Conservation (phyloP, 2,113 vertebrate genomes). For the Tiliqua scincoides region DNA sequence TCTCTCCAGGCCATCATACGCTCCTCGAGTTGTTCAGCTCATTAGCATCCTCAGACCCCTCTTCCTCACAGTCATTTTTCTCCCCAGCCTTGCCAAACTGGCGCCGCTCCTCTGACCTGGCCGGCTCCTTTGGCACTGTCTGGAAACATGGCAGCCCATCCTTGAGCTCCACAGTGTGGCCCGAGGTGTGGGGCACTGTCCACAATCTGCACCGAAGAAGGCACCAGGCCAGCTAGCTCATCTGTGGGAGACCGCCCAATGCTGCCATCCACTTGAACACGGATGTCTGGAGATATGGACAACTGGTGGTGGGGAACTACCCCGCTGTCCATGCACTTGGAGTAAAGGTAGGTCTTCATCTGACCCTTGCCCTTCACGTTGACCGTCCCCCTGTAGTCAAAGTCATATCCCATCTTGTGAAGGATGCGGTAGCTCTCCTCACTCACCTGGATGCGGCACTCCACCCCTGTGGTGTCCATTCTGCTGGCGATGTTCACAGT, state of each 20-base stretch:
- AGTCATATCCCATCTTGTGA: constrained; percentile 92
- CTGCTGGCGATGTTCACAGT: constrained; percentile 98
- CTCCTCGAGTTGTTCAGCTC: constrained; percentile 89
- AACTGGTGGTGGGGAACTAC: constrained; percentile 83
- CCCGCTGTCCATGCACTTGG: constrained; percentile 87
- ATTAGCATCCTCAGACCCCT: constrained; percentile 73
- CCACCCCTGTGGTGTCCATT: constrained; percentile 97
- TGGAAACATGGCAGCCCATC: constrained; percentile 60
- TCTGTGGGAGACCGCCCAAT: constrained; percentile 97
- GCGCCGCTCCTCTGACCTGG: constrained; percentile 63
- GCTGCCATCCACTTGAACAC: constrained; percentile 97
- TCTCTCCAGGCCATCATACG: constrained; percentile 79
- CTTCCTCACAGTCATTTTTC: constrained; percentile 73
- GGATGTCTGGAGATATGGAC: constrained; percentile 94
- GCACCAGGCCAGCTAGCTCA: constrained; percentile 90
- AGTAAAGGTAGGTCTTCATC: constrained; percentile 99
- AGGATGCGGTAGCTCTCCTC: constrained; percentile 94
- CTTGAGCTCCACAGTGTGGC: too few species aligned
- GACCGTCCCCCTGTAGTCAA: constrained; percentile 97
- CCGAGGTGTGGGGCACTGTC: constrained; percentile 70
- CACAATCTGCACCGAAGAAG: constrained; percentile 75
- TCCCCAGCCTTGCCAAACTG: constrained; percentile 63
- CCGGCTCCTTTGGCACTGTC: constrained; percentile 69
- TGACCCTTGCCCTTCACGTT: constrained; percentile 99
- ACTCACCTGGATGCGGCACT: constrained; percentile 97